These are phyloP conservation scores for Capitella teleta DNA, from an alignment of 1,140 invertebrate species.

Conservation along the genomic window DNA sequence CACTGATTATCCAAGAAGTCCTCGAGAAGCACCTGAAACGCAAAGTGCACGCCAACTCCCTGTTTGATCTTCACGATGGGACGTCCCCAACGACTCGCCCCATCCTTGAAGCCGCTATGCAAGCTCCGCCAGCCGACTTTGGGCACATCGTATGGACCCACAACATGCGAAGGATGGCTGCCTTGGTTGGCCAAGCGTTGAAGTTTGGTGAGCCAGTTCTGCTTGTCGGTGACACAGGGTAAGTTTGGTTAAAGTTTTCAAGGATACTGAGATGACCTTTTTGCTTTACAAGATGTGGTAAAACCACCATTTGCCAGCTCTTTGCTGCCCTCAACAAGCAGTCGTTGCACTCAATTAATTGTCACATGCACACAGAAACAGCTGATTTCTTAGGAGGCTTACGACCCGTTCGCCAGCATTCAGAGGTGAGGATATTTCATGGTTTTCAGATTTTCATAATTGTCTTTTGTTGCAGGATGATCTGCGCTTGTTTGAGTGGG, in stretches of 20 bases:
- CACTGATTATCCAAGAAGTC: constrained; percentile 57
- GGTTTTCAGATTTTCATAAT: not conserved
- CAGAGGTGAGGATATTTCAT: constrained; percentile 26
- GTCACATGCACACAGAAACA: constrained; percentile 97
- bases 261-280: not conserved
- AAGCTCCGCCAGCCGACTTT: constrained; percentile 45
- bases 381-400: constrained; percentile 94
- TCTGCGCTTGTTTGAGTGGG: constrained; percentile 84
- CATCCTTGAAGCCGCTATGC: constrained; percentile 55
- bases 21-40: constrained; percentile 77
- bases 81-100: constrained; percentile 66
- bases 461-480: not conserved
- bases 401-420: constrained; percentile 66
- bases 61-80: constrained; percentile 64
- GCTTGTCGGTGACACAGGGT: constrained; percentile 88
- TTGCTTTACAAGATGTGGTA: constrained; percentile 66
- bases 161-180: constrained; percentile 77
- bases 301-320: constrained; percentile 91
- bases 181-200: constrained; percentile 77
- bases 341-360: constrained; percentile 74
- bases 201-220: constrained; percentile 88
- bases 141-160: constrained; percentile 86
- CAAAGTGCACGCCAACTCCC: constrained; percentile 56
- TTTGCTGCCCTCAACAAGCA: constrained; percentile 57
- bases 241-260: constrained; percentile 9